Percentiles rank a stretch among this genome's conserved stretches.
Evolutionary conservation across 2,113 vertebrate genomes (phyloP).

Genomic region (Electrona antarctica): DNA sequence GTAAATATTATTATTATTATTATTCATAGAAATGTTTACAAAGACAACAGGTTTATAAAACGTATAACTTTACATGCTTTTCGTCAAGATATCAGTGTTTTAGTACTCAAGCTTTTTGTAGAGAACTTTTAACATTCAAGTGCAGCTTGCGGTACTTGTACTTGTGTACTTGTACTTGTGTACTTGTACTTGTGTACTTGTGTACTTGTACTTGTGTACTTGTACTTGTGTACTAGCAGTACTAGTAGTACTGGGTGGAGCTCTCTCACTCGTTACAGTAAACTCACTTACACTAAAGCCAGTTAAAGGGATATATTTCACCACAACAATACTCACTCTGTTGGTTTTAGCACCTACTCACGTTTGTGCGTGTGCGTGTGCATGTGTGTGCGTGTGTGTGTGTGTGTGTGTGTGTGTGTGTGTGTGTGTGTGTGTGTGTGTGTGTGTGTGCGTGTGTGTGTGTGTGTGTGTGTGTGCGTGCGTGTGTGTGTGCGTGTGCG

Average conservation of each 20-base stretch:
- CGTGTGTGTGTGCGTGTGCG: conserved; percentile 8
- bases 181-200: no score
- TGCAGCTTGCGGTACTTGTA: conserved; percentile 62
- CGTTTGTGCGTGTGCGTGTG: neutral
- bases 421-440: conserved; percentile 9
- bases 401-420: neutral
- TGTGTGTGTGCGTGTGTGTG: conserved; percentile 6
- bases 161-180: no score
- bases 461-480: conserved; percentile 14
- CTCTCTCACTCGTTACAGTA: conserved; percentile 43
- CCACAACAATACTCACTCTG: no score
- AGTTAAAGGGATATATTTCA: no score
- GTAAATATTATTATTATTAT: conserved; percentile 20
- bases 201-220: no score
- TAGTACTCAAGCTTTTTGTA: conserved; percentile 39
- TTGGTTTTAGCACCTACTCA: no score
- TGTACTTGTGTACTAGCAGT: neutral
- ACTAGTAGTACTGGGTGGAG: conserved; percentile 52
- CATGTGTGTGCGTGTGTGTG: neutral
- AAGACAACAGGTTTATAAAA: conserved; percentile 71
- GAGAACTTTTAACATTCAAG: conserved; percentile 55
- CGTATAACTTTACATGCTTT: conserved; percentile 55
- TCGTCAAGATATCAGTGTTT: conserved; percentile 69
- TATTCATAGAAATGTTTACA: conserved; percentile 73
- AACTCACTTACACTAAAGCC: conserved; percentile 17